Base-by-base conservation (phyloP, 2,797 vertebrate species). In the Mycteria americana region DNA sequence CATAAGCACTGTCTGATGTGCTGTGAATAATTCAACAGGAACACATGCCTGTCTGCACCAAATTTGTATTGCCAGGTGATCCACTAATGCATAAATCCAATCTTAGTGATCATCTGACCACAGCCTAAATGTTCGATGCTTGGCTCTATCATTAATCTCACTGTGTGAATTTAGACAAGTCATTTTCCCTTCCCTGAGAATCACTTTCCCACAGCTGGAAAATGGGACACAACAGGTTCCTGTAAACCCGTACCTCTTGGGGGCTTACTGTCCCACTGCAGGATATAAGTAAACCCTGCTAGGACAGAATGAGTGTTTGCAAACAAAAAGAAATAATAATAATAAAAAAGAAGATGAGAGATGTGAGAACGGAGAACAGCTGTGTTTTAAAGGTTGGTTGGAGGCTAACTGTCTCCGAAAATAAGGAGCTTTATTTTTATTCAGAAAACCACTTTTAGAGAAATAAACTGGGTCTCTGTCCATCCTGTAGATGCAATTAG, bases 151-250 rank as follows among this genome's bases (percentile, higher is more conserved):
- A 59, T 95, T 96, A 96, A 93, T 85, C 82, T 95, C 90, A 64
- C 86, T 39, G 60, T 73, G 76, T 83, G 91, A 88, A 67, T 95
- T 96, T 89, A 95, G 83, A 93, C 39, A 92, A 83, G 62, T 33
- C 19, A 80, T 94, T 95, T 95, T 96, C 86, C 92, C 64, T 94
- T 92, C 74, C 59, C 63, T 63, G 83, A 85, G 76, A 95, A 93
- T 85, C 43, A 74, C 60, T 85, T 94, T 89, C 62, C 80, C 74
- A 57, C 92, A 88, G 88, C 60, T 90, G 70, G 91, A 95, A 93
- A 94, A 92, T 13, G 33, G 81, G 80, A 93, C 27, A 46, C 57
- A 89, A 57, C 60, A 84, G 48, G 53, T 56, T 95, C n/a, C 84
- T 77, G 37, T 74, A 89, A 91, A 91, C 31, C 25, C 1, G 0